These are phyloP conservation scores for Heliconius ismenius DNA, from an alignment of 2,888 invertebrate species.

Conservation along the genomic window DNA sequence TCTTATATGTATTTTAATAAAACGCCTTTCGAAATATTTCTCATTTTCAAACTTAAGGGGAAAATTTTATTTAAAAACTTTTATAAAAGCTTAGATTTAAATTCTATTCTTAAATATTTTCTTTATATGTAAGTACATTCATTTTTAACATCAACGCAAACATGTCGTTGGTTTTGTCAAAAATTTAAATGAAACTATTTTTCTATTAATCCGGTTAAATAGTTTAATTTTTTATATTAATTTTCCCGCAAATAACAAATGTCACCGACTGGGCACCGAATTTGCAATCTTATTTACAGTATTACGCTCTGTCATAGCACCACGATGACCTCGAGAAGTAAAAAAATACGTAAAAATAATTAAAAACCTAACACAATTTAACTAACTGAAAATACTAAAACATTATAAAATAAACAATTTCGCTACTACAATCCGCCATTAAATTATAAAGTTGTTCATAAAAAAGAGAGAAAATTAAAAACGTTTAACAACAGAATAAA, in stretches of 20 bases:
- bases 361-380: neutral
- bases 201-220: too few relatives aligned
- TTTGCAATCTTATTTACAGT: too few relatives aligned
- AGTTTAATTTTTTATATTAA: too few relatives aligned
- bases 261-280: too few relatives aligned
- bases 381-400: neutral
- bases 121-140: neutral
- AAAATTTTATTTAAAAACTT: neutral
- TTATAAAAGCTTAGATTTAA: neutral
- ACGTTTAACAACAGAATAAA: constrained; percentile 38
- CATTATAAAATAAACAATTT: constrained; percentile 1
- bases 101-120: neutral
- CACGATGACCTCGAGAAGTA: too few relatives aligned
- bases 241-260: too few relatives aligned
- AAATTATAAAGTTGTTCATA: constrained; percentile 19
- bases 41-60: neutral
- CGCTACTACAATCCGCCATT: neutral
- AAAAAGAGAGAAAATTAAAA: constrained; percentile 25
- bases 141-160: too few relatives aligned
- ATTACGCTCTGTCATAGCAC: too few relatives aligned
- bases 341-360: neutral
- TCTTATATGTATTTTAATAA: constrained; percentile 12
- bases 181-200: too few relatives aligned
- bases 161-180: too few relatives aligned
- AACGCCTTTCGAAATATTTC: neutral